Percentiles rank a stretch among this genome's conserved stretches.
phyloP scores from a whole-genome alignment of 1,140 invertebrate species.

The Drepana arcuata region DNA sequence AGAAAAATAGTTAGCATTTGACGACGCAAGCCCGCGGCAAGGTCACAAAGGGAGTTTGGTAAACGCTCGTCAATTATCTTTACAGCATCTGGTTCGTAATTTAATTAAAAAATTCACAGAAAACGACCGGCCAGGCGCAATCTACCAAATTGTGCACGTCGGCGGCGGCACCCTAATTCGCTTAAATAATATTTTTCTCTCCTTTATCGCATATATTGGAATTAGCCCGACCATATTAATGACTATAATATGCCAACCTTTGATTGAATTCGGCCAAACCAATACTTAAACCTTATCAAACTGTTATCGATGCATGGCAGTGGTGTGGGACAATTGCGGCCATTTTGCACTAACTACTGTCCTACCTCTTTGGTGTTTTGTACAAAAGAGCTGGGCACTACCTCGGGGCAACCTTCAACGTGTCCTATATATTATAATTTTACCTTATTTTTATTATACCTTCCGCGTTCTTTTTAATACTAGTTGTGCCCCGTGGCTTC shows the following conservation, averaged over 20 bases:
- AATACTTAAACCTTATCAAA: slow-evolving; percentile 61
- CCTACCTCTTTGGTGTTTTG: slow-evolving; percentile 45
- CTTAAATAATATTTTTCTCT: slow-evolving; percentile 61
- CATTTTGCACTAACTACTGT: slow-evolving; percentile 7
- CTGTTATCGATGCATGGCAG: slow-evolving; percentile 30
- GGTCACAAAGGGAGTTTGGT: slow-evolving; percentile 14
- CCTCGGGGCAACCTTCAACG: no score
- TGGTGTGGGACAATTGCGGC: slow-evolving; percentile 7
- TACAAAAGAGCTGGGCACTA: no score
- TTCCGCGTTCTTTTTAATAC: no score
- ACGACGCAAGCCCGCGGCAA: slow-evolving; percentile 7
- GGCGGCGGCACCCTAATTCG: slow-evolving; percentile 55
- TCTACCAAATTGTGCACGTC: slow-evolving; percentile 57
- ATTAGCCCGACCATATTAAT: slow-evolving; percentile 49
- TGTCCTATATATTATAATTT: no score
- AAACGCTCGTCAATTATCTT: slow-evolving; percentile 28
- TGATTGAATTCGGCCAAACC: slow-evolving; percentile 61
- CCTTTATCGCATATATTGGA: slow-evolving; percentile 62
- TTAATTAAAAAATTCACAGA: slow-evolving; percentile 71
- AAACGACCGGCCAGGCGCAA: slow-evolving; percentile 49
- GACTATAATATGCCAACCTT: slow-evolving; percentile 47
- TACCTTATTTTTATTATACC: no score
- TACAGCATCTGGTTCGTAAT: slow-evolving; percentile 62
- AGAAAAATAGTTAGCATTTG: no score
- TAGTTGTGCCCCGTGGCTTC: no score